These are phyloP conservation scores for Agonum fuliginosum DNA, from an alignment of 2,888 invertebrate genomes.

Conservation along the genomic window DNA sequence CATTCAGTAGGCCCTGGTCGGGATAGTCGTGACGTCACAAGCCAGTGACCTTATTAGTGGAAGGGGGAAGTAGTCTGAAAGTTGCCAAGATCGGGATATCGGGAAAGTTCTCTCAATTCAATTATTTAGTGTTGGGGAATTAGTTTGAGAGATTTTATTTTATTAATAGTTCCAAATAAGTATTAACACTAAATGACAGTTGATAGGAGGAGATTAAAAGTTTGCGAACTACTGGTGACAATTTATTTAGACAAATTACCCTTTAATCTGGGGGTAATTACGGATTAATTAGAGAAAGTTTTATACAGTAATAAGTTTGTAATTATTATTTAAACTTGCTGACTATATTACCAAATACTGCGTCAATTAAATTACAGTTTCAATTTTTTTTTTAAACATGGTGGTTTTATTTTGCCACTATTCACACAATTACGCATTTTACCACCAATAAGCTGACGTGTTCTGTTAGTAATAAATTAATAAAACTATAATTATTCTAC, in stretches of 20 bases:
- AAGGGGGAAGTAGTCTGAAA: slow-evolving; percentile 6
- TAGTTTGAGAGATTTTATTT: neutral
- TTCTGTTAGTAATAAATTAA: too few relatives aligned
- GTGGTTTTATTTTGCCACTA: too few relatives aligned
- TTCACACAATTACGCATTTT: too few relatives aligned
- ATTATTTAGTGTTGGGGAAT: slow-evolving; percentile 7
- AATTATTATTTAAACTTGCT: too few relatives aligned
- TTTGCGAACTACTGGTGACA: neutral
- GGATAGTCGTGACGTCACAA: neutral
- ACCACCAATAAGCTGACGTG: too few relatives aligned
- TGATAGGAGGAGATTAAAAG: neutral
- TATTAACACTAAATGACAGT: slow-evolving; percentile 18
- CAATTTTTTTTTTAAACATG: too few relatives aligned
- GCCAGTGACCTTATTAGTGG: slow-evolving; percentile 13
- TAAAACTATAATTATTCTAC: too few relatives aligned
- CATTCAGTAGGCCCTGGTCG: slow-evolving; percentile 5
- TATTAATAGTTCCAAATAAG: slow-evolving; percentile 2
- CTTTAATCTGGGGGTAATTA: neutral
- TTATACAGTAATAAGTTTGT: too few relatives aligned
- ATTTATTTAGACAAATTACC: neutral
- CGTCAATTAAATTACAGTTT: too few relatives aligned
- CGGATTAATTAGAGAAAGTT: neutral
- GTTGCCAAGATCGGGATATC: slow-evolving; percentile 9
- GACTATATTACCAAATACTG: too few relatives aligned
- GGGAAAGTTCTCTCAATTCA: slow-evolving; percentile 12